Conservation (phyloP, 2,888 invertebrate species). For the Acanthoscelides obtectus region DNA sequence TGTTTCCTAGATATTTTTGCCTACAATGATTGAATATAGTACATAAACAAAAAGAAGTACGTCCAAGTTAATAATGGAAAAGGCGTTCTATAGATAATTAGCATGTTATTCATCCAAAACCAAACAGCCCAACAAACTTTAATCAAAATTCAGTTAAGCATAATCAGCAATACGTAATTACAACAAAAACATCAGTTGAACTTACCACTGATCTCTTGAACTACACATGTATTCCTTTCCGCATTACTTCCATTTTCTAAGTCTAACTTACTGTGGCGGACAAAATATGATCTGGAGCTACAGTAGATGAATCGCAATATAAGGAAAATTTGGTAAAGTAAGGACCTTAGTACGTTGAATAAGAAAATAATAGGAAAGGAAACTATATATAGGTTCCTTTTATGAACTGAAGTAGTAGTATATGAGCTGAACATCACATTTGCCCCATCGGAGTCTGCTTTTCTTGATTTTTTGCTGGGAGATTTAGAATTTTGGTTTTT, state of each 20-base stretch:
- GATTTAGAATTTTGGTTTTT: conserved; percentile 60
- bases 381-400: conserved; percentile 82
- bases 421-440: conserved; percentile 57
- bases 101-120: too few species aligned
- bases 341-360: conserved; percentile 76
- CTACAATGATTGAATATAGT: too few species aligned
- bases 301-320: conserved; percentile 82
- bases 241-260: conserved; percentile 31
- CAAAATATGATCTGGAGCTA: conserved; percentile 71
- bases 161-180: too few species aligned
- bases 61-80: too few species aligned
- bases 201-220: conserved; percentile 15
- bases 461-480: conserved; percentile 60
- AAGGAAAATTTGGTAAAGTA: conserved; percentile 82
- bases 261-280: conserved; percentile 56
- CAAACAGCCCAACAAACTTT: too few species aligned
- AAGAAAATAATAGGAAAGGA: conserved; percentile 83
- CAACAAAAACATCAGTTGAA: too few species aligned
- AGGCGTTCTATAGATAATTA: too few species aligned
- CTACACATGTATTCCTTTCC: conserved; percentile 22
- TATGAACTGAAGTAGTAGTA: conserved; percentile 73
- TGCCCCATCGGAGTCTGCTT: conserved; percentile 52
- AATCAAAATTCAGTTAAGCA: too few species aligned
- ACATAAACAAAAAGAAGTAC: too few species aligned
- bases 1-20: too few species aligned